phyloP scores from a whole-genome alignment of 2,888 invertebrate genomes.

The Morpho achilles region DNA sequence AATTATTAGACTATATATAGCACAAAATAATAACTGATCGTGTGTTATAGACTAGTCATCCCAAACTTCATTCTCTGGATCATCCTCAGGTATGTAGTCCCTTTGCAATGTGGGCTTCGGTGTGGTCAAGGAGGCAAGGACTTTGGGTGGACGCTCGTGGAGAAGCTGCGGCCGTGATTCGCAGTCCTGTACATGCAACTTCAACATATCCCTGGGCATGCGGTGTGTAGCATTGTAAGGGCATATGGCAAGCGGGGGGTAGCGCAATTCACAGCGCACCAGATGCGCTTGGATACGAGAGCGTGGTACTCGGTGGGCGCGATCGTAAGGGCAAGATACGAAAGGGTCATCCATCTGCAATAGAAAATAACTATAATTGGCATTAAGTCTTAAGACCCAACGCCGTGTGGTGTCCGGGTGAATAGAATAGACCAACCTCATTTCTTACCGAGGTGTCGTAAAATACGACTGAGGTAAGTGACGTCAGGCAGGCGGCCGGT shows the following conservation, averaged over 20 bases:
- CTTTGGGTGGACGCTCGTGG: neutral
- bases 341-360: conserved; percentile 47
- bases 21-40: no score
- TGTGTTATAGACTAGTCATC: no score
- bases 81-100: no score
- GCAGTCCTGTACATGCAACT: conserved; percentile 37
- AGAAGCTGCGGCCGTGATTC: conserved; percentile 24
- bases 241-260: conserved; percentile 64
- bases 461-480: no score
- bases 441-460: no score
- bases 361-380: no score
- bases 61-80: no score
- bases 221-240: conserved; percentile 79
- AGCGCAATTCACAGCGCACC: conserved; percentile 70
- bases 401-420: no score
- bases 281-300: conserved; percentile 76
- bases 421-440: no score
- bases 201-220: conserved; percentile 53
- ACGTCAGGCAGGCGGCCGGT: no score
- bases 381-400: neutral
- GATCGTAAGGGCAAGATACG: conserved; percentile 77
- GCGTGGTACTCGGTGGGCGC: conserved; percentile 64
- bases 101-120: neutral
- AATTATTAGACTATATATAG: no score
- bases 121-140: neutral